Evolutionary conservation across 2,113 vertebrate species (phyloP), one percentile per base, ranked within the genome.

Genomic region (Xyrauchen texanus): DNA sequence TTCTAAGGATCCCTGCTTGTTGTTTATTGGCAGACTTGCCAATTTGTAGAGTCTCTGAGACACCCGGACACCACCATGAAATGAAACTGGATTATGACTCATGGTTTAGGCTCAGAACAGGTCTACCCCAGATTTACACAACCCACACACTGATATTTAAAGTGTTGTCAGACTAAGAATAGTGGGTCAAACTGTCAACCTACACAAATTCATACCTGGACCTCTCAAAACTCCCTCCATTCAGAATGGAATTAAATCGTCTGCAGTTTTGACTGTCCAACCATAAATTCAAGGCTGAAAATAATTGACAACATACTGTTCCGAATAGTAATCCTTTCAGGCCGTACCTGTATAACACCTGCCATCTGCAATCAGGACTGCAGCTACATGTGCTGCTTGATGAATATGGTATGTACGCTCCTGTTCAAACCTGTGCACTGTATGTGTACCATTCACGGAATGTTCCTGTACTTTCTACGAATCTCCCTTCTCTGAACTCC

Each of bases 141-240:
- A 62, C 70, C 65, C 77, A 75, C 65, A 5, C 49, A n/a, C 65
- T 83, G 81, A n/a, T 76, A 65, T 83, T 76, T 79, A 79, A 46
- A 42, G 46, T 7, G 11, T 34, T 66, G 69, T 57, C 81, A 74
- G 69, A 67, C 55, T 68, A 44, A 61, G 60, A 61, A 61, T 42
- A 62, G 69, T 9, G 15, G 15, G 64, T 64, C 76, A 55, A 72
- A 63, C 61, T 57, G 5, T 53, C 70, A 5, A 15, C 76, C 70
- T 70, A 62, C 58, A 8, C 47, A n/a, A 58, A 52, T 6, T 51
- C 49, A 44, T 16, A 77, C 49, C 49, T 21, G 45, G 21, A 74
- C 42, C 11, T 52, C 5, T 12, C 47, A 68, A 74, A 74, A 64
- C 57, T 49, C 68, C 68, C 21, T 8, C 6, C 44, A 70, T 67